These are phyloP conservation scores for Lamellibrachia satsuma DNA, from an alignment of 2,888 invertebrate genomes.

Conservation along the genomic window DNA sequence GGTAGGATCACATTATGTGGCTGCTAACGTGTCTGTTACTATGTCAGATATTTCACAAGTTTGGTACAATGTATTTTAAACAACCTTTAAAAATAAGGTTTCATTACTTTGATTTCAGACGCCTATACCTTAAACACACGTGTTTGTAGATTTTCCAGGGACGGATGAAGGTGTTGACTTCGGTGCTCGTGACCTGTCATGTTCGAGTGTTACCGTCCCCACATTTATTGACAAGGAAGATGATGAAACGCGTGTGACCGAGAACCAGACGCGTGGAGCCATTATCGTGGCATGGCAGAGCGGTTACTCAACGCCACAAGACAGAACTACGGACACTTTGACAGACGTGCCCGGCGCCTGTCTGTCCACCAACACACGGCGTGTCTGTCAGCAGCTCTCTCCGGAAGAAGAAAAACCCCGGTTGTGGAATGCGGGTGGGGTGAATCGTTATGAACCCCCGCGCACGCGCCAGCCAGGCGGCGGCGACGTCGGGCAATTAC, in stretches of 20 bases:
- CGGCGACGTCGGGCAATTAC: neutral
- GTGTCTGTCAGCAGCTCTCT: neutral
- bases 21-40: no score
- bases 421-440: neutral
- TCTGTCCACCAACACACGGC: neutral
- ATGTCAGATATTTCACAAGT: no score
- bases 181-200: no score
- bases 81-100: no score
- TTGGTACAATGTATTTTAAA: no score
- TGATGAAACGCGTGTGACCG: neutral
- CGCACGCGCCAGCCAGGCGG: conserved; percentile 12
- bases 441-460: neutral
- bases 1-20: no score
- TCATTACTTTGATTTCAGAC: no score
- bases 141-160: no score
- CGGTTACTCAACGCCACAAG: neutral
- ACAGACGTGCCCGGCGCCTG: neutral
- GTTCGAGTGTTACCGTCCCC: neutral
- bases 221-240: neutral
- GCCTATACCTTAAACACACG: no score
- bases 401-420: neutral
- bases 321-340: neutral
- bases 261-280: neutral
- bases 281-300: neutral
- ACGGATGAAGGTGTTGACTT: no score